phyloP scores from a whole-genome alignment of 1,140 invertebrate genomes.

The Diachasma alloeum region DNA sequence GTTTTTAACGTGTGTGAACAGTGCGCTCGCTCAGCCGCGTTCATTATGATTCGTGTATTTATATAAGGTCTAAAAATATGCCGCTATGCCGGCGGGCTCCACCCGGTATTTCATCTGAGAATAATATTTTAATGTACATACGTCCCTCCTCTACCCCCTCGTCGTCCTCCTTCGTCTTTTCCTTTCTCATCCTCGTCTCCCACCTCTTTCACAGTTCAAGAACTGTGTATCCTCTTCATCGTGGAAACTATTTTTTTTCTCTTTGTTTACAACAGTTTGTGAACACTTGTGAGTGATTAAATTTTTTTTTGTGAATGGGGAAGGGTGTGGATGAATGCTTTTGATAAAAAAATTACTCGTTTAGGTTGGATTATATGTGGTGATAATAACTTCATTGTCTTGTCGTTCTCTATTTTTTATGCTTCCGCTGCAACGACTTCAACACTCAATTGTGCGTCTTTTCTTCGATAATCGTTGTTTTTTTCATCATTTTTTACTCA shows the following conservation, averaged over 20 bases:
- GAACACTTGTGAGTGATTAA: not conserved
- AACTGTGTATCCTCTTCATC: conserved; percentile 16
- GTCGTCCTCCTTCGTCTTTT: conserved; percentile 13
- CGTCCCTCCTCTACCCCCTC: conserved; percentile 27
- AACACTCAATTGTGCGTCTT: no score
- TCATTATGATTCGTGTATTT: conserved; percentile 67
- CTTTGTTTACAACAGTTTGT: not conserved
- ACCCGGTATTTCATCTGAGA: conserved; percentile 66
- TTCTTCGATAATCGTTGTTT: no score
- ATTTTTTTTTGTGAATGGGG: not conserved
- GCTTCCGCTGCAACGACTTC: no score
- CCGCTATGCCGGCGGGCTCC: conserved; percentile 61
- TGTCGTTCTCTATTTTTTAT: no score
- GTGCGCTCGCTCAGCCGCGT: conserved; percentile 43
- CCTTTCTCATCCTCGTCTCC: conserved; percentile 20
- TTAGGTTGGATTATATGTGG: no score
- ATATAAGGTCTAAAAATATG: conserved; percentile 67
- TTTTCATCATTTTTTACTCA: no score
- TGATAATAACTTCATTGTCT: no score
- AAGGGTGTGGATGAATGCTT: not conserved
- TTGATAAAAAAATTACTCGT: not conserved
- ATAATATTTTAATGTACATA: conserved; percentile 66
- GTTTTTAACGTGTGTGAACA: conserved; percentile 18
- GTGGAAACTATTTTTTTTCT: conserved; percentile 23
- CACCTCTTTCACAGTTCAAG: not conserved